Percentiles rank a stretch among this genome's conserved stretches.
These are phyloP conservation scores for Eutolmus rufibarbis DNA, from an alignment of 2,888 invertebrate genomes.

Conservation along the genomic window DNA sequence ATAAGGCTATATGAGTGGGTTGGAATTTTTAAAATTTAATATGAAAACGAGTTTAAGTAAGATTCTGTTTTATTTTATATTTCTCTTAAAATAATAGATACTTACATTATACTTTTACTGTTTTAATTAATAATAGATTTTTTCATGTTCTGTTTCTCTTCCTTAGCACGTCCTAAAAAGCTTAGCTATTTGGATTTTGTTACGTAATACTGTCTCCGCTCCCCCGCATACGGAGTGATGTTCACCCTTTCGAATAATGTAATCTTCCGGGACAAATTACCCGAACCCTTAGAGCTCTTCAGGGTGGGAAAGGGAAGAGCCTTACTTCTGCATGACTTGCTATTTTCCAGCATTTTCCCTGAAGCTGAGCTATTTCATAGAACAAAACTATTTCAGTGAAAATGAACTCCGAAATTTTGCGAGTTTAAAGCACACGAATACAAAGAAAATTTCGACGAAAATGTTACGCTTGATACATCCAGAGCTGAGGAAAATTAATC, in stretches of 20 bases:
- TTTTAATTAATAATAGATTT: neutral
- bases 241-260: neutral
- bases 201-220: neutral
- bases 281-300: neutral
- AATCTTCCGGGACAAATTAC: neutral
- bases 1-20: neutral
- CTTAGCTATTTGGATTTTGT: neutral
- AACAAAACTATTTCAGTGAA: slow-evolving; percentile 6
- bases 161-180: neutral
- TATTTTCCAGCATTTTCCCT: neutral
- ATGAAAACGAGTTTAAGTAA: neutral
- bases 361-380: neutral
- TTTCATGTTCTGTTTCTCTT: neutral
- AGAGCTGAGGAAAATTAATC: neutral
- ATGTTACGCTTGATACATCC: neutral
- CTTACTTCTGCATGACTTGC: slow-evolving; percentile 2
- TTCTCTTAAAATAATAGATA: neutral
- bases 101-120: neutral
- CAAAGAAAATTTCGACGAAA: neutral
- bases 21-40: neutral
- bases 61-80: neutral
- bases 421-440: neutral
- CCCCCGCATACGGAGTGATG: neutral
- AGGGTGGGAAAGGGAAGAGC: neutral
- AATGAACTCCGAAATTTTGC: neutral